Evolutionary conservation across 2,113 vertebrate species (phyloP), one percentile per base, ranked within the genome.

Genomic region (Tympanuchus pallidicinctus): DNA sequence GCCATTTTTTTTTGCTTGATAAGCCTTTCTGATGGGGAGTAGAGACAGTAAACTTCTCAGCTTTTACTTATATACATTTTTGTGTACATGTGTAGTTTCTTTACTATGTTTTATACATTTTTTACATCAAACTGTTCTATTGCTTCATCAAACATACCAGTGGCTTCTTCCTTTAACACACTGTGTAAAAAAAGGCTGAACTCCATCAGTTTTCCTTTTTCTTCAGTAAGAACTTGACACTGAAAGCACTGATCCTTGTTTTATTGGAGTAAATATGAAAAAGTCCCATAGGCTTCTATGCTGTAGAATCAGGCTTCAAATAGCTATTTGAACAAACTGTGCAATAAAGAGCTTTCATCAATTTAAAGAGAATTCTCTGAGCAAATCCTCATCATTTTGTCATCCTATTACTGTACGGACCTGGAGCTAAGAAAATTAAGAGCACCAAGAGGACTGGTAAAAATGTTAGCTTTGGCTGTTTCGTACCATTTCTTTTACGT

Each of bases 101-200:
- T 65, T 47, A 40, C 1, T 65, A 5, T 32, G 47, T 60, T 56
- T 90, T 60, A 70, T 28, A 14, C 1, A 27, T 4, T 18, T 82
- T 75, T 85, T 40, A 63, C 2, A 45, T 4, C 22, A 5, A 63
- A 59, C 43, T 73, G 15, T 3, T 77, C 3, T 42, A 27, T 59
- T 83, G 5, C 4, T 70, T 38, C 21, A 47, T 11, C 52, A 10
- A 61, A 8, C 1, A 0, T 21, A n/a, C 25, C 13, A 28, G 17
- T 38, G 59, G 3, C 7, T 11, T 63, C n/a, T 7, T 25, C 3
- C 28, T 75, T 54, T 52, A 86, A 48, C 13, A 32, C 0, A 0
- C 34, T 32, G 54, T 24, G 38, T 45, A 17, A 2, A 27, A 57
- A 60, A 56, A 76, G 5, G 1, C 3, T 47, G 5, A 34, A 6